These are phyloP conservation scores for Xiphophorus birchmanni DNA, from an alignment of 2,797 vertebrate species.

Conservation along the genomic window DNA sequence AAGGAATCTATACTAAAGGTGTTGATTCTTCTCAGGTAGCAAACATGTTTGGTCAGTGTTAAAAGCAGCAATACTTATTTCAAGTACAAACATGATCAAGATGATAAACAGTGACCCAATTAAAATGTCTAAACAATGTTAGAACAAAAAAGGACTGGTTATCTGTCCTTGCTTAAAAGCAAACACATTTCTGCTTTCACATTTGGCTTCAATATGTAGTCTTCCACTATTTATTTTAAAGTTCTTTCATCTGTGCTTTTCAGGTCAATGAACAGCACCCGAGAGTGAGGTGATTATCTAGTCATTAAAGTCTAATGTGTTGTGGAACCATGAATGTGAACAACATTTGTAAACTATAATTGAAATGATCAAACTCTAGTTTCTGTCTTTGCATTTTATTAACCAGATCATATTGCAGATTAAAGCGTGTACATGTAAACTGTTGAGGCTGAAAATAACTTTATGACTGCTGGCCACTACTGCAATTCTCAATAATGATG, in stretches of 20 bases:
- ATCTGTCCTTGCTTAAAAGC: background rate
- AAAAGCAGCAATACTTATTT: background rate
- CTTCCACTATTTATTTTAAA: background rate
- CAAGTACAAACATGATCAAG: background rate
- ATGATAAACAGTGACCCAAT: background rate
- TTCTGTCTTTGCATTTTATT: background rate
- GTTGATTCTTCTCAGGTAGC: background rate
- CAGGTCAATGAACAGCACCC: background rate
- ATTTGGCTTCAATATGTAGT: background rate
- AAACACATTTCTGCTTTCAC: background rate
- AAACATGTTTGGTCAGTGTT: background rate
- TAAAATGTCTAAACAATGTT: background rate
- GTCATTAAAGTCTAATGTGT: slow-evolving; percentile 5
- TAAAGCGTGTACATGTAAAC: background rate
- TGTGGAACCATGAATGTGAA: background rate
- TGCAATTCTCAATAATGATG: background rate
- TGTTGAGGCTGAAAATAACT: background rate
- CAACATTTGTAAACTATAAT: slow-evolving; percentile 2
- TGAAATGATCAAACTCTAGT: background rate
- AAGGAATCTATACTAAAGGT: background rate
- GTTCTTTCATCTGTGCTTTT: background rate
- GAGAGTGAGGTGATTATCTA: slow-evolving; percentile 2
- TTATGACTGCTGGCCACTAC: background rate
- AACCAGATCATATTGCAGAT: background rate
- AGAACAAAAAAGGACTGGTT: background rate